Conservation (phyloP, 2,888 invertebrate genomes). For the Smittia sp. region DNA sequence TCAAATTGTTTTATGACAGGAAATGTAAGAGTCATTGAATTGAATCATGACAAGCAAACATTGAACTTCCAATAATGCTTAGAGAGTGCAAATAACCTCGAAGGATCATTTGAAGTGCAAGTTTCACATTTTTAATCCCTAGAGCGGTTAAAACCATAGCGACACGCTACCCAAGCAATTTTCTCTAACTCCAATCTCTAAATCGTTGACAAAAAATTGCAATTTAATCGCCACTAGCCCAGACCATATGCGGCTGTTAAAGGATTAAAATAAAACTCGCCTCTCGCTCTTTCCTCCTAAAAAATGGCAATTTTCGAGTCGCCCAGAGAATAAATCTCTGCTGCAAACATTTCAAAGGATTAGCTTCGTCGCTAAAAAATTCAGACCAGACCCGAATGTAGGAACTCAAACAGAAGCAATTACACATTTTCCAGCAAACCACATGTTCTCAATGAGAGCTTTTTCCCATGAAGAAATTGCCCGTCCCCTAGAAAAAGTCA, state of each 20-base stretch:
- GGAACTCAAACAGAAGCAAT: slow-evolving; percentile 9
- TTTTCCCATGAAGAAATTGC: not conserved
- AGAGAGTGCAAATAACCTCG: too few species aligned
- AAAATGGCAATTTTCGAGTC: not conserved
- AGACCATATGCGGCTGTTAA: not conserved
- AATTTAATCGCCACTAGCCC: not conserved
- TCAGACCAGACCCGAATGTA: not conserved
- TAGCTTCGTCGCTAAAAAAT: not conserved
- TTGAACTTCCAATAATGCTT: too few species aligned
- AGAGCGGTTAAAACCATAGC: too few species aligned
- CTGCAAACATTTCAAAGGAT: slow-evolving; percentile 15
- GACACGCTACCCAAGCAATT: too few species aligned
- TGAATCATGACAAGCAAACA: too few species aligned
- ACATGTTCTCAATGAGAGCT: slow-evolving; percentile 9
- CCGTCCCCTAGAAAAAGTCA: not conserved
- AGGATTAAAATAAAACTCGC: not conserved
- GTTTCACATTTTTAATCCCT: too few species aligned
- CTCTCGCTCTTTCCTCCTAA: not conserved
- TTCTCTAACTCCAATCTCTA: too few species aligned
- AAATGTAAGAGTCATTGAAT: too few species aligned
- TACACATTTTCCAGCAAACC: not conserved
- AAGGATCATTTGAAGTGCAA: too few species aligned
- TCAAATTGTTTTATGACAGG: too few species aligned
- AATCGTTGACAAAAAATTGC: too few species aligned
- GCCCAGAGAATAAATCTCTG: not conserved